Evolutionary conservation across 1,140 invertebrate species (phyloP).

Genomic region (Araneus ventricosus): DNA sequence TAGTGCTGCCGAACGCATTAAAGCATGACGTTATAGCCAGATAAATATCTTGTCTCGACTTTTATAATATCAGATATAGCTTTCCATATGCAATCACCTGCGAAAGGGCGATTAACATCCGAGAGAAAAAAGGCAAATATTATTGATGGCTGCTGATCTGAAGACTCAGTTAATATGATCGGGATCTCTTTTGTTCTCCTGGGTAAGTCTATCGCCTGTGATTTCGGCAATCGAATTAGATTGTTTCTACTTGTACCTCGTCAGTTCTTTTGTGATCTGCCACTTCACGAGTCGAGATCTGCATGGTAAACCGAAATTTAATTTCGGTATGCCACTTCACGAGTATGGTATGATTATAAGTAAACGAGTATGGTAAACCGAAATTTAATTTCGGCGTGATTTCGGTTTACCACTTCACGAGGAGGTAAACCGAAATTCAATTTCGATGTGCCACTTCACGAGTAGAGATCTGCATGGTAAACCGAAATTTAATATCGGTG

Average conservation of each 20-base stretch:
- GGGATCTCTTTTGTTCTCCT: not conserved
- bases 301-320: not conserved
- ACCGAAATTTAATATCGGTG: not conserved
- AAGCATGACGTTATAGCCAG: slow-evolving; percentile 44
- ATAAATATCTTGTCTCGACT: slow-evolving; percentile 54
- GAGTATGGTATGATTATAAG: no score
- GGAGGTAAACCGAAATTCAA: no score
- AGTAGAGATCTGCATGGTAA: not conserved
- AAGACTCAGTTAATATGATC: slow-evolving; percentile 32
- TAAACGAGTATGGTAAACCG: no score
- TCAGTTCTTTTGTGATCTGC: not conserved
- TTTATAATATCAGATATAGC: slow-evolving; percentile 39
- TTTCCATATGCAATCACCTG: slow-evolving; percentile 37
- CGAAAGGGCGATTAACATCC: slow-evolving; percentile 29
- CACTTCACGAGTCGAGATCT: not conserved
- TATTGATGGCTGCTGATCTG: slow-evolving; percentile 2
- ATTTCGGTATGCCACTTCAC: no score
- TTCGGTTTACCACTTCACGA: no score
- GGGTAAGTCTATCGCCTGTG: not conserved
- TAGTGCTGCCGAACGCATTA: slow-evolving; percentile 26
- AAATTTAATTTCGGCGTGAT: no score
- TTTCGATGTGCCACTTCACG: not conserved
- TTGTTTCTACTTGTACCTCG: not conserved
- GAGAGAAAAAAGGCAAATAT: not conserved
- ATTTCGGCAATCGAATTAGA: not conserved